Evolutionary conservation across 2,888 invertebrate genomes (phyloP), one percentile per base, ranked within the genome.

Genomic region (Leptogaster cylindrica): DNA sequence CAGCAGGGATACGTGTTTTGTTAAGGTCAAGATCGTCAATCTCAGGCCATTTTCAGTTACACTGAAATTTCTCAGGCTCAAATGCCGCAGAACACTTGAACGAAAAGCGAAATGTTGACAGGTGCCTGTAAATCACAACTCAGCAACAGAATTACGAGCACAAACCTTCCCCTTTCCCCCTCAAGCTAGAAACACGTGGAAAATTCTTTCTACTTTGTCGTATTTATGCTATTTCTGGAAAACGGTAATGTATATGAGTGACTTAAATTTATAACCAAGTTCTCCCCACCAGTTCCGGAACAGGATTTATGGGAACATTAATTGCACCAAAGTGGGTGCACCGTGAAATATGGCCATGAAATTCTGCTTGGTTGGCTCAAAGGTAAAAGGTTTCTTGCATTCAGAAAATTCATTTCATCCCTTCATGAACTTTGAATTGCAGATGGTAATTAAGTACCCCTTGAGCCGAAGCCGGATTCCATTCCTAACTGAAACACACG

Each of bases 301-400:
- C 58, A 36, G 23, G 25, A 58, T 58, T 58, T 58, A 58, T 58
- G 58, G 41, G 58, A 58, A 41, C 58, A 58, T 58, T 58, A 58
- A 58, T 58, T 58, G 58, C 41, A 27, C 58, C 58, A 58, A 58
- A 58, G 58, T 58, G 58, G 58, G 39, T 41, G 41, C 58, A 58
- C 58, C 39, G 41, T 58, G 58, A 58, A 58, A 41, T 58, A 58
- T 58, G 39, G 41, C 58, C 39, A 8, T 58, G 41, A 58, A 58
- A 41, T 58, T 58, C 41, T 41, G 27, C 58, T 39, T 41, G 41
- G 58, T 39, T 58, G 23, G 23, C 41, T 58, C 58, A 58, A 58
- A 58, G 58, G 58, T 58, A 58, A 58, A 58, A 58, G 25, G 58
- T 20, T 41, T 58, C 18, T 23, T 41, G 58, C 33, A 58, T 39